These are phyloP conservation scores for Drosophila lacertosa DNA, from an alignment of 1,140 invertebrate genomes.

Conservation along the genomic window DNA sequence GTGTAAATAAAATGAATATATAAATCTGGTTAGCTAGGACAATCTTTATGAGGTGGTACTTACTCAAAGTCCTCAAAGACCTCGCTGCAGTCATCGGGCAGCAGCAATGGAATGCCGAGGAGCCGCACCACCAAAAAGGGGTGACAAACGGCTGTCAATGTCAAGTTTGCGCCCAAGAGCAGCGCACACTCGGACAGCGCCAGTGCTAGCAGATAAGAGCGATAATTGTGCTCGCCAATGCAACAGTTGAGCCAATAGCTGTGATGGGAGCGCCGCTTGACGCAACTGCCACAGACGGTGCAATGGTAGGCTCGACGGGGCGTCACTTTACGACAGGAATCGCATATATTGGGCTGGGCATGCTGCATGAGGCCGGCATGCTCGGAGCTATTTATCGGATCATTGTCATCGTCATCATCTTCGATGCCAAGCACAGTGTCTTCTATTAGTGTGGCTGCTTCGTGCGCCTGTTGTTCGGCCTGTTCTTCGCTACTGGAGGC, in stretches of 20 bases:
- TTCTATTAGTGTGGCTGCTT: slow-evolving; percentile 27
- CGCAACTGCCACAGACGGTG: slow-evolving; percentile 70
- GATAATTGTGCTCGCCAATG: slow-evolving; percentile 84
- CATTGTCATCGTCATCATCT: slow-evolving; percentile 56
- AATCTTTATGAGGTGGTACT: slow-evolving; percentile 34
- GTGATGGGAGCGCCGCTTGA: slow-evolving; percentile 77
- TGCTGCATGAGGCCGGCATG: slow-evolving; percentile 49
- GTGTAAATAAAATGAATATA: neutral
- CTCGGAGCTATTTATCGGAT: slow-evolving; percentile 24
- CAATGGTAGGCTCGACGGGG: slow-evolving; percentile 73
- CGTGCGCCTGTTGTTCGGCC: slow-evolving; percentile 63
- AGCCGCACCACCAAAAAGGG: slow-evolving; percentile 82
- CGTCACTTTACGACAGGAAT: slow-evolving; percentile 69
- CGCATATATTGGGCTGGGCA: slow-evolving; percentile 70
- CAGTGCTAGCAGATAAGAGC: slow-evolving; percentile 81
- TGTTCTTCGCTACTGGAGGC: slow-evolving; percentile 69
- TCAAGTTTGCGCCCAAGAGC: slow-evolving; percentile 83
- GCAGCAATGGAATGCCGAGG: slow-evolving; percentile 71
- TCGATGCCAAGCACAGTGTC: slow-evolving; percentile 58
- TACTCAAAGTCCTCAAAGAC: slow-evolving; percentile 83
- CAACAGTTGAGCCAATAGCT: slow-evolving; percentile 85
- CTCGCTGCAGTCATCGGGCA: slow-evolving; percentile 85
- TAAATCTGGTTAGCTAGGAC: neutral
- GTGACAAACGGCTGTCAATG: slow-evolving; percentile 85
- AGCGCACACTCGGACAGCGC: slow-evolving; percentile 68